Evolutionary conservation across 1,140 invertebrate genomes (phyloP), one percentile per base, ranked within the genome.

Genomic region (Aphelenchoides fujianensis): DNA sequence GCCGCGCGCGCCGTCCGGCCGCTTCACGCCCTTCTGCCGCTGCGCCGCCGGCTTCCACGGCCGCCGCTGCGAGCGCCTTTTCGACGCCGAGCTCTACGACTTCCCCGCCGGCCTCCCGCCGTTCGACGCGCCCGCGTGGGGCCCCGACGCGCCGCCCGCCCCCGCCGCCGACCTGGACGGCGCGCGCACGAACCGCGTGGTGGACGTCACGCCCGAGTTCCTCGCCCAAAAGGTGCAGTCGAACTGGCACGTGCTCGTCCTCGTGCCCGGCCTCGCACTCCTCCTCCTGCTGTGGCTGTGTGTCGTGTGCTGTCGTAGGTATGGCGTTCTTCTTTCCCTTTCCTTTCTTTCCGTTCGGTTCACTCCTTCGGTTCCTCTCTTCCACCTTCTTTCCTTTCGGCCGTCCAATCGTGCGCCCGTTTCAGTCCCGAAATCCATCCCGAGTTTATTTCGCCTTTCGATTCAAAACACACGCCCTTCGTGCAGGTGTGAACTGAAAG

Each of bases 21-120:
- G 19, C 7, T 23, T 59, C 23, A 5, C 31, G 5, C 16, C 69
- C 3, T 55, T 73, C 5, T 71, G 3, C 23, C 72, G 34, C 32
- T 72, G 70, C 35, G 70, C 70, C 16, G 19, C 48, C 12, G 66
- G 66, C 41, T 72, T 57, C 28, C 70, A 72, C 52, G 70, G 70
- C n/a, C 70, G 73, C 2, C 73, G 70, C 9, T 74, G 70, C 41
- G 70, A 72, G 68, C 64, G 36, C 37, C 70, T 72, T 16, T 74
- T 72, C 30, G 52, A 72, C 37, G 7, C 73, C 27, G 70, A 72
- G n/a, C 23, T 74, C 3, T 72, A 72, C 68, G 70, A 72, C 23
- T 72, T 72, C n/a, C 55, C 28, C 7, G 5, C 5, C 34, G 28
- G 5, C 5, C 27, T 59, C 5, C 19, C 5, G 55, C 5, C 55